Evolutionary conservation across 1,140 invertebrate species (phyloP), one percentile per base, ranked within the genome.

Genomic region (Chymomyza costata): DNA sequence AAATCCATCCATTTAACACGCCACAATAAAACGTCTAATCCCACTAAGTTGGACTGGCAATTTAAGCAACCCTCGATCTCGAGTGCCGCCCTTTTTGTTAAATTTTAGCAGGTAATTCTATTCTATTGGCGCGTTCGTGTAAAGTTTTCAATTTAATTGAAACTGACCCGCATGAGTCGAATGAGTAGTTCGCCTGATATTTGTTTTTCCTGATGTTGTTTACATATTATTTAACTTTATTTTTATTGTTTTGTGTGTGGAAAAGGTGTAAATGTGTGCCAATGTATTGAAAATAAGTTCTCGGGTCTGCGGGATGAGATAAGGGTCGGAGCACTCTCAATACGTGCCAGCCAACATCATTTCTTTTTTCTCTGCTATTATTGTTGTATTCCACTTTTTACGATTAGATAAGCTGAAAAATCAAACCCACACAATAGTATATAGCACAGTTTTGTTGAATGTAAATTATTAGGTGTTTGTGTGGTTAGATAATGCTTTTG

Each of bases 221-320:
- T 71, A 73, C 59, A 80, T 64, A 73, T 64, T 64, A 55, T 80
- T 78, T 80, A 71, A 56, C 48, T 74, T 76, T 74, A 65, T 58
- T 76, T 74, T 78, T 80, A 71, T 67, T 34, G 8, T 34, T 34
- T 38, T 35, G 18, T 15, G 31, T 19, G n/a, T 17, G 37, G 18
- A n/a, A 54, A 25, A 25, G 21, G 21, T 25, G 21, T 3, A 25
- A 25, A 25, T 15, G 6, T 18, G n/a, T 38, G 13, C 17, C 18
- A 49, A 49, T 51, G 39, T 38, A 49, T n/a, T 65, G 40, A 62
- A 68, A 58, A 53, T 30, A n/a, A n/a, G n/a, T 8, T 53, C 32
- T 38, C 43, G 19, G 50, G 43, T 49, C 43, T 78, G 71, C 66
- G 54, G 71, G 71, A 14, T 39, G 41, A 48, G 71, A 76, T 76